Evolutionary conservation across 2,113 vertebrate genomes (phyloP), one percentile per base, ranked within the genome.

Genomic region (Monopterus albus): DNA sequence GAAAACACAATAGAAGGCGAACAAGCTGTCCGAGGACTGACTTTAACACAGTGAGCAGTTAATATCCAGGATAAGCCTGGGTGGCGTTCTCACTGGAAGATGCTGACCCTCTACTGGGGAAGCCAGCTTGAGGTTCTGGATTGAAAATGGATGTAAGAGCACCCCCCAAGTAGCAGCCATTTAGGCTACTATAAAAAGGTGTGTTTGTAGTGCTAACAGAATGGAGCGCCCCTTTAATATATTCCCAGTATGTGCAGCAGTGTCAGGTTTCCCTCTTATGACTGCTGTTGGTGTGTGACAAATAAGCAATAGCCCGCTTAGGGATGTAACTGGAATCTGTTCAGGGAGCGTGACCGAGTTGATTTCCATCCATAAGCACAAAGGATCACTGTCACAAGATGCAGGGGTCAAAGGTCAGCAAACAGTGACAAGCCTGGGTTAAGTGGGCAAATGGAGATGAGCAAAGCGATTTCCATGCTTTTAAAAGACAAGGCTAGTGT

Each of bases 1-100:
- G 46, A 61, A 46, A 70, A 60, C 75, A 84, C 83, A 84, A 78
- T 53, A 35, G 68, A 59, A 50, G 64, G 69, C 13, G 59, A 83
- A 66, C 75, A 62, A 39, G 62, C 55, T 18, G 63, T 62, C 67
- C 60, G 36, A 28, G 47, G 62, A 57, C 52, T 66, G 58, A 21
- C 43, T 72, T 40, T 5, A 40, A 42, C 40, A 25, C 75, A 53
- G 14, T 1, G n/a, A 61, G 49, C 3, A 38, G 33, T 14, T 58
- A 9, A 25, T 20, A 39, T 51, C 23, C 15, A 26, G 12, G 18
- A 57, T 2, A 23, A 72, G 43, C 58, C 46, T 1, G 12, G 5
- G 55, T 39, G n/a, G 25, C 12, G 47, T 35, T 33, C 21, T 42
- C 50, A 23, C 58, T 42, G 21, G 50, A 42, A 63, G 45, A 45